Percentiles rank a stretch among this genome's conserved stretches.
These are phyloP conservation scores for Lanius collurio DNA, from an alignment of 2,113 vertebrate species.

Conservation along the genomic window DNA sequence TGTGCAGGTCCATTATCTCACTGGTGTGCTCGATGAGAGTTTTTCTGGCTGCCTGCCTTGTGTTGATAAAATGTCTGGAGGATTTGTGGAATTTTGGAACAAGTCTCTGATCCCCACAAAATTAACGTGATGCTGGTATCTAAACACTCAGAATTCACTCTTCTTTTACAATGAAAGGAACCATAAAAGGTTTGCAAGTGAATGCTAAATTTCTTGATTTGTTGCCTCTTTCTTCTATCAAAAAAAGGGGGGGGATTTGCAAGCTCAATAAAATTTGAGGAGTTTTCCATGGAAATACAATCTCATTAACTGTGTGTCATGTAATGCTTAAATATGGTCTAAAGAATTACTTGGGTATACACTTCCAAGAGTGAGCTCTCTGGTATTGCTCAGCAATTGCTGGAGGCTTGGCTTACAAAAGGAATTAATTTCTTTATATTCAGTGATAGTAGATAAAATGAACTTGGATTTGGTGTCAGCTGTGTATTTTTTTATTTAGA, in stretches of 20 bases:
- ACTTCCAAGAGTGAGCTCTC: not conserved
- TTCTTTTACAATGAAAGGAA: not conserved
- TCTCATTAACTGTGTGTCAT: not conserved
- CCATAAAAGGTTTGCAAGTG: not conserved
- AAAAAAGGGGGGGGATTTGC: not conserved
- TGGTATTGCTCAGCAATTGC: not conserved
- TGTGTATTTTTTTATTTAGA: not conserved
- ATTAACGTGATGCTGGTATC: not conserved
- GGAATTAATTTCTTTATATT: not conserved
- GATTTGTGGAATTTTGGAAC: not conserved
- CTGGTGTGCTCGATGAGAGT: not conserved
- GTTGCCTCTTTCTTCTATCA: not conserved
- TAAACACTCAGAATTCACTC: not conserved
- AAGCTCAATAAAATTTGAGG: not conserved
- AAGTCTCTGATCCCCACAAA: not conserved
- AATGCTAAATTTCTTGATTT: not conserved
- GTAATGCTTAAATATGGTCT: not conserved
- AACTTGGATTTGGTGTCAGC: not conserved
- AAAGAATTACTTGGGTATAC: not conserved
- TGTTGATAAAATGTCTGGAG: not conserved
- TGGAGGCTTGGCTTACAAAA: not conserved
- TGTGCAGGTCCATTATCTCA: not conserved
- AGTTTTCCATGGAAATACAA: not conserved
- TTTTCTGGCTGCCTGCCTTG: not conserved
- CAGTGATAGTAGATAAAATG: not conserved